A percentile compares a stretch with the other conserved stretches of the same genome.
phyloP scores from a whole-genome alignment of 2,113 vertebrate species.

The Bos indicus region DNA sequence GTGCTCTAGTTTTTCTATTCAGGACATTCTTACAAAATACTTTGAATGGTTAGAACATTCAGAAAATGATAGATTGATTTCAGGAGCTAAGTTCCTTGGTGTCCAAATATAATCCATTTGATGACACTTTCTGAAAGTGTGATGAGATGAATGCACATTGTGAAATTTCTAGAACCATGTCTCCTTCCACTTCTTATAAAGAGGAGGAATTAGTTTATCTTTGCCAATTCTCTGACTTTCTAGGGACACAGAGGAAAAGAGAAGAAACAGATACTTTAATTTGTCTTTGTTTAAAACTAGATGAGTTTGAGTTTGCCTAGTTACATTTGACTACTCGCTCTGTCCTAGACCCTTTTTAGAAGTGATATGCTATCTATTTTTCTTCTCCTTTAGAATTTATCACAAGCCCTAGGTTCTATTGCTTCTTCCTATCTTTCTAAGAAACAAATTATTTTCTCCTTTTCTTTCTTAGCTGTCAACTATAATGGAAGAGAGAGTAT shows the following conservation, averaged over 20 bases:
- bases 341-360: not conserved
- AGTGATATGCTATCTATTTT: not conserved
- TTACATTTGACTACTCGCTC: not conserved
- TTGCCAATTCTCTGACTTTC: conserved; percentile 28
- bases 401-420: not conserved
- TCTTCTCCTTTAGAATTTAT: not conserved
- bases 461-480: not conserved
- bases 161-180: conserved; percentile 6
- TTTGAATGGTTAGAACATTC: not conserved
- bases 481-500: not conserved
- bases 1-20: not conserved
- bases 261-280: not conserved
- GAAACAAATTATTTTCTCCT: conserved; percentile 1
- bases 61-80: not conserved
- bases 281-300: conserved; percentile 18
- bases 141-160: not conserved
- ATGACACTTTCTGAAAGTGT: not conserved
- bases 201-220: not conserved
- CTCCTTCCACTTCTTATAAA: not conserved
- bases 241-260: not conserved
- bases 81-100: not conserved
- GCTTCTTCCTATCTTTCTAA: not conserved
- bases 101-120: conserved; percentile 22
- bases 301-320: not conserved
- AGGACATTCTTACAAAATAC: not conserved